These are phyloP conservation scores for Irena cyanogastra DNA, from an alignment of 2,113 vertebrate genomes.

Conservation along the genomic window DNA sequence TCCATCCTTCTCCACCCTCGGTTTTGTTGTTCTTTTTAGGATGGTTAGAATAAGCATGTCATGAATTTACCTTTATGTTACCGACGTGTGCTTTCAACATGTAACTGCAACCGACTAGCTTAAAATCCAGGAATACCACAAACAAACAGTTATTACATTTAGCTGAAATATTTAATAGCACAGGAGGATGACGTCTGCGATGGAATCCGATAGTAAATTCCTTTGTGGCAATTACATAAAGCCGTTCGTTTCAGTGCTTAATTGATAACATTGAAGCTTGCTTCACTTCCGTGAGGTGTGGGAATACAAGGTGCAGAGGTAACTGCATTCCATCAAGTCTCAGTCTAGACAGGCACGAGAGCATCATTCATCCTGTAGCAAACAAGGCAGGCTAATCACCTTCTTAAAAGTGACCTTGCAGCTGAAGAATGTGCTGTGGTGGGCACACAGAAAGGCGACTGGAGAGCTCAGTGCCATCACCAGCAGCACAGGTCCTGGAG, in stretches of 20 bases:
- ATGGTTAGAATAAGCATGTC: neutral
- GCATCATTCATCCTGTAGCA: constrained; percentile 17
- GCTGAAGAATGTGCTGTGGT: neutral
- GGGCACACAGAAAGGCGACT: neutral
- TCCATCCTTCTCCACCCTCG: neutral
- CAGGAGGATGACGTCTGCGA: neutral
- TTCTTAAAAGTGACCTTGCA: constrained; percentile 8
- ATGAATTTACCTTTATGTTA: neutral
- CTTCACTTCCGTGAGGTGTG: constrained; percentile 21
- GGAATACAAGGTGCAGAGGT: neutral
- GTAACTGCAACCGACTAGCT: neutral
- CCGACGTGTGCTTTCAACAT: neutral
- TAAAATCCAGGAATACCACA: neutral
- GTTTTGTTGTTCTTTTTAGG: neutral
- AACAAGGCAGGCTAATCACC: constrained; percentile 27
- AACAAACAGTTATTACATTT: neutral
- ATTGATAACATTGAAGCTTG: neutral
- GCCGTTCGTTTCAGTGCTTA: neutral
- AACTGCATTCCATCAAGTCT: constrained; percentile 29
- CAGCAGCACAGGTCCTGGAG: neutral
- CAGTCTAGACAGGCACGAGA: constrained; percentile 41
- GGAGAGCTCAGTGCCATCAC: neutral
- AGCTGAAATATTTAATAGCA: constrained; percentile 4
- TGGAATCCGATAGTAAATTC: constrained; percentile 38
- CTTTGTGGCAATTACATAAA: neutral